Percentiles rank a stretch among this genome's conserved stretches.
These are phyloP conservation scores for Stratiomys singularior DNA, from an alignment of 2,888 invertebrate genomes.

Conservation along the genomic window DNA sequence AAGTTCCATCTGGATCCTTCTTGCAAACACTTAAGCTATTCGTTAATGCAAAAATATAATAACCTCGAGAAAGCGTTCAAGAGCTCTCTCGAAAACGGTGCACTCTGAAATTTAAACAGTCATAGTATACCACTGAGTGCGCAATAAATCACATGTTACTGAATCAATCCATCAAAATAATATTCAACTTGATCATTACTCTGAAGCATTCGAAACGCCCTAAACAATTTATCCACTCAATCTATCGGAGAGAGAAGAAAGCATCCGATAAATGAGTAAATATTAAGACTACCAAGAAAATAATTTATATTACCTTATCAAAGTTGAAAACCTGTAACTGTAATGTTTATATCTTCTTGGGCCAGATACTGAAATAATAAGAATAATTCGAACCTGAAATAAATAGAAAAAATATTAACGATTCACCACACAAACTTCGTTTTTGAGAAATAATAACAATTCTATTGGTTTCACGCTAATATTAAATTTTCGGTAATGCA, in stretches of 20 bases:
- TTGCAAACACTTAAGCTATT: too few relatives aligned
- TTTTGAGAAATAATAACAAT: too few relatives aligned
- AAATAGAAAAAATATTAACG: neutral
- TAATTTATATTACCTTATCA: neutral
- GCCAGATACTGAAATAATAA: neutral
- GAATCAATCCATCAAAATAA: neutral
- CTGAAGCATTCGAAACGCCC: neutral
- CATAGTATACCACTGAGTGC: too few relatives aligned
- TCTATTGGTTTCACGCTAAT: too few relatives aligned
- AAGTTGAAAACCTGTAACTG: neutral
- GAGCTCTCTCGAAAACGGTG: too few relatives aligned
- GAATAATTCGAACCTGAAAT: neutral
- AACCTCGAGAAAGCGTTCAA: too few relatives aligned
- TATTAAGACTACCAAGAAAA: neutral
- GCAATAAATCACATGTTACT: too few relatives aligned
- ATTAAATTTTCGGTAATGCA: neutral
- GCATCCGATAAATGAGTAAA: neutral
- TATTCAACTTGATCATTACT: neutral
- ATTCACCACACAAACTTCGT: neutral
- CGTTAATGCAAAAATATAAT: too few relatives aligned
- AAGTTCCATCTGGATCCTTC: too few relatives aligned
- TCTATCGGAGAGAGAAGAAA: neutral
- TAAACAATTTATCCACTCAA: neutral
- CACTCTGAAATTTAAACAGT: too few relatives aligned
- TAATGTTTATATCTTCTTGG: neutral